Base-by-base conservation (phyloP, 2,888 invertebrate species). In the Melanargia galathea region DNA sequence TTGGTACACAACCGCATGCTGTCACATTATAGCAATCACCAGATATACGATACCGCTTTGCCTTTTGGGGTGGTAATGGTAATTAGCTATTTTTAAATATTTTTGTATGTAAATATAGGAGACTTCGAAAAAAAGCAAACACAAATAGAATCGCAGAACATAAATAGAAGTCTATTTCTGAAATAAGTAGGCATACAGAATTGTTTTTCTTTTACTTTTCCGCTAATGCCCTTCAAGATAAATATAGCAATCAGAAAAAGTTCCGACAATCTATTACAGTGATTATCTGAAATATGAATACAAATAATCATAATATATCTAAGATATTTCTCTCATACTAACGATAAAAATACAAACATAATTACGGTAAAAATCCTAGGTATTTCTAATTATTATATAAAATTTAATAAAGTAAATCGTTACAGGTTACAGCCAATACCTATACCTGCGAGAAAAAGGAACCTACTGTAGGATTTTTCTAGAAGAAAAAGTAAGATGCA, bases 401-500 rank as follows among this genome's bases (percentile, higher is more conserved):
- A n/a, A n/a, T n/a, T n/a, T n/a, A n/a, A n/a, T n/a, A n/a, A n/a
- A n/a, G n/a, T n/a, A n/a, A n/a, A n/a, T n/a, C n/a, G n/a, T n/a
- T n/a, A n/a, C n/a, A n/a, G n/a, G n/a, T 30, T 30, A 6, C 8
- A 8, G 26, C 26, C 30, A 30, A 30, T 1, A 2, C 3, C 16
- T 16, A 13, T 5, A 7, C 38, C 13, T 18, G 5, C 2, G 13
- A 35, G 35, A 35, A 35, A 40, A 40, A n/a, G n/a, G 16, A 16
- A 6, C n/a, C 16, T n/a, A n/a, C n/a, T 7, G 6, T 18, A 6
- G 8, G 5, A 26, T 13, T 13, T n/a, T n/a, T 24, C 48, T 51
- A 45, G 52, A 30, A 45, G 26, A 35, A 48, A 63, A 60, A 60
- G 35, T 43, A 46, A 22, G n/a, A 62, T 55, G 59, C 16, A 35